Evolutionary conservation across 1,140 invertebrate species (phyloP), one percentile per base, ranked within the genome.

Genomic region (Metaphire vulgaris): DNA sequence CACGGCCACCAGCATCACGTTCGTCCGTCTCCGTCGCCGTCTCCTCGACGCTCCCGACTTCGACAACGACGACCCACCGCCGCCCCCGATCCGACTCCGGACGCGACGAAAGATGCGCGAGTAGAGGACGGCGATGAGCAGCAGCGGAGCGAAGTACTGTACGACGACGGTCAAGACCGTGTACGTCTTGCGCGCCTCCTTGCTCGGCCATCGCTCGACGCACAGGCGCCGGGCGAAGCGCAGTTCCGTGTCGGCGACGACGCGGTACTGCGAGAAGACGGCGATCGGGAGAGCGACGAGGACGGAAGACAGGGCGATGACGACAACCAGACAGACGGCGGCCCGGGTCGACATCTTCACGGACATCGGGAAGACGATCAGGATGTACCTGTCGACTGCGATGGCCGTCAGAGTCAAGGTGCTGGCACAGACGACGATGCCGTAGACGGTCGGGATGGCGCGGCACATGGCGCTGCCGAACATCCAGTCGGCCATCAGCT

Each of bases 1-100:
- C 74, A 84, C 79, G 31, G 81, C 80, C 70, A 80, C 81, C 30
- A 83, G 76, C 77, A 81, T 82, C 21, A 77, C 77, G 67, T 80
- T 83, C 31, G 82, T 84, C 77, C 28, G 79, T 66, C 33, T 56
- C 68, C 67, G 74, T 12, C 41, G 41, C n/a, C n/a, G n/a, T n/a
- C n/a, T n/a, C n/a, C n/a, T n/a, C 41, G 41, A 56, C 21, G 41
- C 41, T 12, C 6, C 41, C 6, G 41, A 56, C 41, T 56, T 56
- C 41, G 41, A 56, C n/a, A n/a, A n/a, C 26, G 30, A 32, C 26
- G 26, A n/a, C 12, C 69, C 69, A 14, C 30, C 31, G 31, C 69
- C 26, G n/a, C 26, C 26, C 41, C 28, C 28, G 21, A 73, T 73
- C 1, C 72, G 1, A 1, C 56, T 32, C 30, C 74, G 28, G 65